phyloP scores from a whole-genome alignment of 1,140 invertebrate genomes.

The Drosophila miranda region DNA sequence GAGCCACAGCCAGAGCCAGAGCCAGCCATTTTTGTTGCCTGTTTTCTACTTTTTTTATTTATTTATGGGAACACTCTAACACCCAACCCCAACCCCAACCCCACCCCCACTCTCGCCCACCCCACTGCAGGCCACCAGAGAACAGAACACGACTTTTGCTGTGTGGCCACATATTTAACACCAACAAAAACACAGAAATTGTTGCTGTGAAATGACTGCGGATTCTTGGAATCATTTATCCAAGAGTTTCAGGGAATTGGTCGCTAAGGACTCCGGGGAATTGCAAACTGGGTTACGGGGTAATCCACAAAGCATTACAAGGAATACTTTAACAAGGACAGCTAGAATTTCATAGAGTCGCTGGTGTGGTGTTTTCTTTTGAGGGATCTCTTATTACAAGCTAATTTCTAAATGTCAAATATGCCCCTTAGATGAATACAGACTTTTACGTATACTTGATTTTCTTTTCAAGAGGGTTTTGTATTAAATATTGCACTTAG shows the following conservation, averaged over 20 bases:
- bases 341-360: constrained; percentile 16
- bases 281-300: constrained; percentile 42
- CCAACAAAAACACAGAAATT: constrained; percentile 22
- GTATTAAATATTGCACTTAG: background rate
- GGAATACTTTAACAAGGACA: constrained; percentile 7
- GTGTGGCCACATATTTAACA: constrained; percentile 22
- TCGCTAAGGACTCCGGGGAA: constrained; percentile 23
- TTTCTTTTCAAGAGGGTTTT: background rate
- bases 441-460: background rate
- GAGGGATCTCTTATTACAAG: constrained; percentile 1
- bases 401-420: background rate
- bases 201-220: constrained; percentile 38
- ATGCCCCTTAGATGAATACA: background rate
- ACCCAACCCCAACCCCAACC: too few relatives aligned
- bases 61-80: constrained; percentile 41
- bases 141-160: constrained; percentile 32
- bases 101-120: background rate
- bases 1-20: constrained; percentile 14
- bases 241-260: constrained; percentile 35
- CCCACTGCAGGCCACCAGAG: constrained; percentile 9
- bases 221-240: constrained; percentile 57
- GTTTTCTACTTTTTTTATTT: constrained; percentile 51
- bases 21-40: constrained; percentile 50
- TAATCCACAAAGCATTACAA: constrained; percentile 35
- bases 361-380: background rate